phyloP scores from a whole-genome alignment of 2,797 vertebrate species.

The Muscicapa comitata region DNA sequence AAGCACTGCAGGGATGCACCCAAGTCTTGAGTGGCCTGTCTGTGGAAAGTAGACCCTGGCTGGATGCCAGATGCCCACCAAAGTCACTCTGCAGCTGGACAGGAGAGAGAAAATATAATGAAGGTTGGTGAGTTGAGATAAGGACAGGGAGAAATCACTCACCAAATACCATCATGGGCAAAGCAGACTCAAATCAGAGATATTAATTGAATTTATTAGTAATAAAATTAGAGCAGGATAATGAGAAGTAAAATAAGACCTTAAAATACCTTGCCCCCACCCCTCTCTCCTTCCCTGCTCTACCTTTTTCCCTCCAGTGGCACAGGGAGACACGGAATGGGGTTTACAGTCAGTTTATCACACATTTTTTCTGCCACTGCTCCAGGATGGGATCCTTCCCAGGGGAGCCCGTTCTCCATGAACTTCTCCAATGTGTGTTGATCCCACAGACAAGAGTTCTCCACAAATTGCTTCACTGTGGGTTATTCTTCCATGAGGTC shows the following conservation, averaged over 20 bases:
- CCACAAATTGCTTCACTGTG: accelerated
- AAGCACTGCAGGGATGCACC: not conserved
- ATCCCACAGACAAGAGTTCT: not conserved
- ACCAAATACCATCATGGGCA: not conserved
- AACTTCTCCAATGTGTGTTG: accelerated
- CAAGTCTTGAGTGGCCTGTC: not conserved
- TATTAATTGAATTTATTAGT: not conserved
- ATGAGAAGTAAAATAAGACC: not conserved
- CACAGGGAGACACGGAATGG: not conserved
- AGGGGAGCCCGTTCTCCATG: not conserved
- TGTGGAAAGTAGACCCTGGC: not conserved
- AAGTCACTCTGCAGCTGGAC: not conserved
- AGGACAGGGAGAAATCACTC: not conserved
- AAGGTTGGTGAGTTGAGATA: not conserved
- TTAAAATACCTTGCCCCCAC: not conserved
- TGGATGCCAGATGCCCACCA: not conserved
- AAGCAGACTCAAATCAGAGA: not conserved
- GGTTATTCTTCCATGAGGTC: not conserved
- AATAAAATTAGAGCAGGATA: not conserved
- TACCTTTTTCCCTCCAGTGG: not conserved
- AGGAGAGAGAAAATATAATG: not conserved
- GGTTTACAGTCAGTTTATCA: not conserved
- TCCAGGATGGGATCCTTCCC: not conserved
- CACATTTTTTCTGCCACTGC: not conserved
- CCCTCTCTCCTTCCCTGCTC: not conserved